Evolutionary conservation across 30 jellyfish, hydroid and myxozoan genomes (phyloP), one percentile per base, ranked within the genome.

Genomic region (Cassiopea xamachana): DNA sequence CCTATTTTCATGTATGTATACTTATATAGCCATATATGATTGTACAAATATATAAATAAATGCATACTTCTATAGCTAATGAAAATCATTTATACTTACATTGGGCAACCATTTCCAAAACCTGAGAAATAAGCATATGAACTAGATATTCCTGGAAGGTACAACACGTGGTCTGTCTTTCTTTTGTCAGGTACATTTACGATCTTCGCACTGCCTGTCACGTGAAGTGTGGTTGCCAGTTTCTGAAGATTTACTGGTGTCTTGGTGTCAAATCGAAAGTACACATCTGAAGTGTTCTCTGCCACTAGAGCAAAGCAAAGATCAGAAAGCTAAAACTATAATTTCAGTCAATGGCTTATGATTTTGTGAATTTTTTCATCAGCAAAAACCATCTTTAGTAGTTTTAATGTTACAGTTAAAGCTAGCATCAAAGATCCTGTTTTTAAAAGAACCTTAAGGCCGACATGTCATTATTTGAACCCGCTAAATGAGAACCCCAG

Each of bases 91-190:
- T 27, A 27, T 55, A 75, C 84, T 44, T n/a, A 75, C 84, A 15
- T 51, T 6, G 69, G 84, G 43, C 84, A 75, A 4, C 43, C 84
- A 75, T n/a, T 47, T 14, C 69, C 72, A 47, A 39, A 73, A 27
- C 84, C 84, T 75, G 84, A 44, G 47, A 75, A 2, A 15, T 10
- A 14, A 6, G 72, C 69, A 17, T 75, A 75, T 16, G 70, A 75
- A 7, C 84, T 70, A 15, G 84, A 75, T 7, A 1, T 47, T 3
- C 84, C 84, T 75, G 84, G 84, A 17, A 75, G 39, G 17, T 75
- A 75, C 84, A 75, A 70, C 45, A 75, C 84, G 47, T 19, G 7
- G 51, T 43, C 27, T 64, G 81, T 5, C 7, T 18, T 5, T 46
- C 47, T 27, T n/a, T 70, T 48, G 18, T 75, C 84, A 1, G 70